Percentiles rank a stretch among this genome's conserved stretches.
phyloP scores from a whole-genome alignment of 2,797 vertebrate species.

The Gadopsis marmoratus region DNA sequence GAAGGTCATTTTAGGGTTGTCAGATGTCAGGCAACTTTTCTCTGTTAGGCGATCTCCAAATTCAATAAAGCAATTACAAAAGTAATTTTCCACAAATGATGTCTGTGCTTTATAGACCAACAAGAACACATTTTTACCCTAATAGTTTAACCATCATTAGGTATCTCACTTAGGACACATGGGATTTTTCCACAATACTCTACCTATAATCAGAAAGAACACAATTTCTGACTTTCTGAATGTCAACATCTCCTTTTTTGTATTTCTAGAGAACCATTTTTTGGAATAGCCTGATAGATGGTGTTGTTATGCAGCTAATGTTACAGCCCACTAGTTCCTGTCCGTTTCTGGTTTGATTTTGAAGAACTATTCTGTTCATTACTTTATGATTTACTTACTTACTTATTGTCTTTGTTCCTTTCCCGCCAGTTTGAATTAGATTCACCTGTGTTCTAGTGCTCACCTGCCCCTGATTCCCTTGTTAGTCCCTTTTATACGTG shows the following conservation, averaged over 20 bases:
- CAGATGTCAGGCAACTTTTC: constrained; percentile 18
- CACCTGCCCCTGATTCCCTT: too few species aligned
- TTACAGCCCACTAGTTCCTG: too few species aligned
- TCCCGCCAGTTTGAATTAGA: too few species aligned
- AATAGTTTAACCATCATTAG: constrained; percentile 32
- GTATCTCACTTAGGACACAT: background rate
- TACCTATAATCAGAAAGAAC: background rate
- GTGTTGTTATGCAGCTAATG: constrained; percentile 18
- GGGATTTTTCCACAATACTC: constrained; percentile 1
- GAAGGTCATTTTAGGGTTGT: constrained; percentile 7
- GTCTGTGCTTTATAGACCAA: constrained; percentile 22
- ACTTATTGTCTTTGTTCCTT: too few species aligned
- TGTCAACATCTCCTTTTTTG: background rate
- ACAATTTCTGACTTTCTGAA: background rate
- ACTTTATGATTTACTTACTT: too few species aligned
- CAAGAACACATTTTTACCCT: background rate
- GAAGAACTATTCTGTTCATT: too few species aligned
- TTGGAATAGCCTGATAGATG: background rate
- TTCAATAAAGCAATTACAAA: constrained; percentile 35
- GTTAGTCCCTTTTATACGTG: too few species aligned
- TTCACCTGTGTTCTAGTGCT: too few species aligned
- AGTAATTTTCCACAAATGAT: constrained; percentile 25
- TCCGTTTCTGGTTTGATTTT: too few species aligned
- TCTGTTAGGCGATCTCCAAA: constrained; percentile 7
- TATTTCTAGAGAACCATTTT: background rate